Percentiles rank a stretch among this genome's conserved stretches.
phyloP scores from a whole-genome alignment of 2,113 vertebrate genomes.

The Vulpes vulpes region DNA sequence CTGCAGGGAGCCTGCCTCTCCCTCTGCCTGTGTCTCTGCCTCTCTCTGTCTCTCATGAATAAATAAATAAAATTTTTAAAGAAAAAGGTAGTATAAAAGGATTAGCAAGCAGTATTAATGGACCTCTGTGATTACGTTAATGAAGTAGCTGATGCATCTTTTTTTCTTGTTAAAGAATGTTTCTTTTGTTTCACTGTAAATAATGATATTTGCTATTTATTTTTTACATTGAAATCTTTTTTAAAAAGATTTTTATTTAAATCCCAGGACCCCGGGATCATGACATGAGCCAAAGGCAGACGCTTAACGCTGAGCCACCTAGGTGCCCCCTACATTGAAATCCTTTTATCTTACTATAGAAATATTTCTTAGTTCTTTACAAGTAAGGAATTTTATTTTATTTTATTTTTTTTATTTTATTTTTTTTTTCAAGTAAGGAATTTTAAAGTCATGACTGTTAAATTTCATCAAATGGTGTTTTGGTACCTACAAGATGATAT shows the following conservation, averaged over 20 bases:
- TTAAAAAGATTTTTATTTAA: too few species aligned
- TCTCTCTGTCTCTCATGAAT: too few species aligned
- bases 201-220: not conserved
- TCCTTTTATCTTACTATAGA: not conserved
- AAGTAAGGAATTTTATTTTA: conserved; percentile 38
- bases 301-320: too few species aligned
- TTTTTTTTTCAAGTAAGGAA: conserved; percentile 38
- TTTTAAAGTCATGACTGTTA: not conserved
- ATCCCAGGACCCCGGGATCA: too few species aligned
- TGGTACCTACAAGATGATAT: not conserved
- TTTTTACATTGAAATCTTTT: not conserved
- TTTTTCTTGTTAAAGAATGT: not conserved
- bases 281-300: too few species aligned
- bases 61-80: too few species aligned
- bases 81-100: not conserved
- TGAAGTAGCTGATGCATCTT: not conserved
- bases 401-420: too few species aligned
- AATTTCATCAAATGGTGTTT: not conserved
- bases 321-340: too few species aligned
- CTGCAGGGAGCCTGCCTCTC: too few species aligned
- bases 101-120: not conserved
- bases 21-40: too few species aligned
- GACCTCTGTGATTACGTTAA: not conserved
- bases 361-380: not conserved
- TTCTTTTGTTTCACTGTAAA: not conserved